These are phyloP conservation scores for Florisuga fusca DNA, from an alignment of 2,797 vertebrate species.

Conservation along the genomic window DNA sequence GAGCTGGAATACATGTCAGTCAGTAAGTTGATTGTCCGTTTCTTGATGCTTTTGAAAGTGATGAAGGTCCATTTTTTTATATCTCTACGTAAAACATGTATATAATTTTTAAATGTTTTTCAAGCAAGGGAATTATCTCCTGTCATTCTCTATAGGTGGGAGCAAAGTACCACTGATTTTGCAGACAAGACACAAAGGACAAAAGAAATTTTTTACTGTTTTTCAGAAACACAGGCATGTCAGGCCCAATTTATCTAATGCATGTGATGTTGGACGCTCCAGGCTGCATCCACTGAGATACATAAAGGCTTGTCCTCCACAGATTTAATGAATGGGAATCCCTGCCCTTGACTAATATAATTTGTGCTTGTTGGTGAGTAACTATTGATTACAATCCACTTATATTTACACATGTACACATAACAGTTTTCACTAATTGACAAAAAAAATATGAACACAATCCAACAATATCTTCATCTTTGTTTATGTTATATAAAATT, in stretches of 20 bases:
- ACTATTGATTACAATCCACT: slow-evolving; percentile 22
- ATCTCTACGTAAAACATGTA: neutral
- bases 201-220: slow-evolving; percentile 53
- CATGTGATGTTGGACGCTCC: slow-evolving; percentile 34
- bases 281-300: neutral
- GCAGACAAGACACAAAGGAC: slow-evolving; percentile 27
- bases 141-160: neutral
- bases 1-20: neutral
- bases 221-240: slow-evolving; percentile 41
- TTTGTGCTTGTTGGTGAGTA: slow-evolving; percentile 3
- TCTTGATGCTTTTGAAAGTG: neutral
- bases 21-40: neutral
- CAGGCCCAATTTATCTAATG: slow-evolving; percentile 37
- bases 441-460: neutral
- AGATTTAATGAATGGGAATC: slow-evolving; percentile 59
- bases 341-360: slow-evolving; percentile 45
- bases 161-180: neutral
- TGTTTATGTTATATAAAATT: neutral
- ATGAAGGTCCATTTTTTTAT: neutral
- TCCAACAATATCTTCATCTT: neutral
- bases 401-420: neutral
- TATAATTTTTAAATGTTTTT: neutral
- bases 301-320: slow-evolving; percentile 53
- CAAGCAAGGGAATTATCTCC: neutral
- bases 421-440: neutral